Percentiles rank a stretch among this genome's conserved stretches.
These are phyloP conservation scores for Tribolium madens DNA, from an alignment of 1,140 invertebrate genomes.

Conservation along the genomic window DNA sequence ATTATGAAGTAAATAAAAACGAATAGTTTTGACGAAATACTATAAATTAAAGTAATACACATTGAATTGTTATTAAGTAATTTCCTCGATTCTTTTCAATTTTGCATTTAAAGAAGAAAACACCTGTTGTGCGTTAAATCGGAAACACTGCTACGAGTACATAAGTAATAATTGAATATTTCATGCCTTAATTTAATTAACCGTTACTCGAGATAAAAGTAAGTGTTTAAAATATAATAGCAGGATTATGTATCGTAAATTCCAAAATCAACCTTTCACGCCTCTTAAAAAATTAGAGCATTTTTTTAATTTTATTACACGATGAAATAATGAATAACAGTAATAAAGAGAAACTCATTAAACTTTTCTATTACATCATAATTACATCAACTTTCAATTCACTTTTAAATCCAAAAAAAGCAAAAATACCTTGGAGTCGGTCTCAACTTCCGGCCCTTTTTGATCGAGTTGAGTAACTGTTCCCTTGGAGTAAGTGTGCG, in stretches of 20 bases:
- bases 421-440: constrained; percentile 65
- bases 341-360: neutral
- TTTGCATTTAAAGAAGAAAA: too few species aligned
- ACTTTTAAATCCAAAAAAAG: neutral
- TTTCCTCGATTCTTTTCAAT: too few species aligned
- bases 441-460: constrained; percentile 79
- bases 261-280: neutral
- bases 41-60: too few species aligned
- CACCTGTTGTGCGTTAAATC: too few species aligned
- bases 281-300: too few species aligned
- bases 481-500: constrained; percentile 83
- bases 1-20: neutral
- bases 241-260: neutral
- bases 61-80: too few species aligned
- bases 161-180: neutral
- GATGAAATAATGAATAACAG: neutral
- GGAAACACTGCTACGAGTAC: too few species aligned
- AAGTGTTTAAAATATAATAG: neutral
- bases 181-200: neutral
- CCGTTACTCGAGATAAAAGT: neutral
- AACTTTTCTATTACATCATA: neutral
- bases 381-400: neutral
- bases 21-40: too few species aligned
- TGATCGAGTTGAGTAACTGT: constrained; percentile 89
- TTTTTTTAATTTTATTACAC: too few species aligned